Evolutionary conservation across 2,797 vertebrate genomes (phyloP), one percentile per base, ranked within the genome.

Genomic region (Otus scops): DNA sequence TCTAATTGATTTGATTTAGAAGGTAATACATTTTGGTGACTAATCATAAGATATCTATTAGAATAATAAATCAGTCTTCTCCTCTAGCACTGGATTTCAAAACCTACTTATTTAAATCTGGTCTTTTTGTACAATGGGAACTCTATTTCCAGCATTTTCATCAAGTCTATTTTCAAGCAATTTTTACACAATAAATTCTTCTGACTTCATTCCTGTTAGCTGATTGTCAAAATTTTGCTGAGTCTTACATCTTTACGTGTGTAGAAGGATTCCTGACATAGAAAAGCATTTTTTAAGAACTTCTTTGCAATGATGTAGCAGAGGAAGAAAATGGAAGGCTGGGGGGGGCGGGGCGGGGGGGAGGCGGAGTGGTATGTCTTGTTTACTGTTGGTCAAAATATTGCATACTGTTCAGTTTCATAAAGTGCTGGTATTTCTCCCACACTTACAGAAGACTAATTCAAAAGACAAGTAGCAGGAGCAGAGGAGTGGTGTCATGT

Each of bases 211-310:
- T 88, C 74, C 73, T 61, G 23, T 81, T 85, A 95, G 60, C 34
- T 80, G 76, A 88, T 89, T 80, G 74, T 88, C 60, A 85, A 60
- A 76, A 71, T 80, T 80, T 92, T 83, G 82, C 82, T 95, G 92
- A 92, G 59, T 94, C 34, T 93, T 60, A 53, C 63, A 48, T 80
- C 56, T 91, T 88, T 47, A 11, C 56, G 43, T n/a, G 39, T 74
- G 68, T 73, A 71, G 54, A 82, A 91, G 56, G 48, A 45, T 89
- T 85, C 60, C 36, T 91, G 59, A 64, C 85, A 61, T 2, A 95
- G 85, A 80, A 53, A 91, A 88, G 43, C 28, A 71, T 89, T 86
- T 88, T 47, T 86, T 36, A 93, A 91, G 38, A 92, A 71, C 6
- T 7, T 81, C 71, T 91, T 92, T 88, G 65, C 69, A 78, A 43